These are phyloP conservation scores for Athalia circularis DNA, from an alignment of 2,888 invertebrate species.

Conservation along the genomic window DNA sequence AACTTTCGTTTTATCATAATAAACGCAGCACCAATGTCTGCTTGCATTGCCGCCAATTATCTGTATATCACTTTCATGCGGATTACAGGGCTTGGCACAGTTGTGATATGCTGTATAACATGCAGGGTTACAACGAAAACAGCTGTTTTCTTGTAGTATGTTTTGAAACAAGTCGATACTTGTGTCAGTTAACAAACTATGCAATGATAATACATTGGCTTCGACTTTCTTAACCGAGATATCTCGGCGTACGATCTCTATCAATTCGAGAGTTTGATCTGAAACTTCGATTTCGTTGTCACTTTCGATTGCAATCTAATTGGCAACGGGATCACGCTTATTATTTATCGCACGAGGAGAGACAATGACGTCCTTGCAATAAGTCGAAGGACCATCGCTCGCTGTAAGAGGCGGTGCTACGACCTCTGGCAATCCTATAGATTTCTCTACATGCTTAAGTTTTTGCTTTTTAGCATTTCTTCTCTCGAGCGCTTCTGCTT, in stretches of 20 bases:
- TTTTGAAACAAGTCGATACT: neutral
- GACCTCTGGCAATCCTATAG: neutral
- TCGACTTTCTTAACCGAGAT: neutral
- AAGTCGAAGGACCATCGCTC: neutral
- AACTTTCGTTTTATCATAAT: constrained; percentile 48
- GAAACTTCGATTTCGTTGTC: neutral
- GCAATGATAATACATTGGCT: neutral
- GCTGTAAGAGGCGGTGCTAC: neutral
- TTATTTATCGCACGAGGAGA: too few species aligned
- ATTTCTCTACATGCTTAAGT: neutral
- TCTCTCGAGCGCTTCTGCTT: constrained; percentile 8
- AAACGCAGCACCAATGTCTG: constrained; percentile 52
- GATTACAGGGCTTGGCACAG: neutral
- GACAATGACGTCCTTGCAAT: constrained; percentile 3
- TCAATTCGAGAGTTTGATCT: constrained; percentile 8
- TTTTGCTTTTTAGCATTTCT: constrained; percentile 14
- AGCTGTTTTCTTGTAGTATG: constrained; percentile 1
- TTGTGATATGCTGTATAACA: neutral
- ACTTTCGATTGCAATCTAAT: too few species aligned
- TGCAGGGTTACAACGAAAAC: neutral
- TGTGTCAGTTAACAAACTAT: neutral
- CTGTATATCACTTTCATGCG: constrained; percentile 41
- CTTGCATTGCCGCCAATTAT: constrained; percentile 49
- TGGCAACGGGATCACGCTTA: too few species aligned
- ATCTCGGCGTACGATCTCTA: neutral